These are phyloP conservation scores for Mus minutoides DNA, from an alignment of 2,797 vertebrate genomes.

Conservation along the genomic window DNA sequence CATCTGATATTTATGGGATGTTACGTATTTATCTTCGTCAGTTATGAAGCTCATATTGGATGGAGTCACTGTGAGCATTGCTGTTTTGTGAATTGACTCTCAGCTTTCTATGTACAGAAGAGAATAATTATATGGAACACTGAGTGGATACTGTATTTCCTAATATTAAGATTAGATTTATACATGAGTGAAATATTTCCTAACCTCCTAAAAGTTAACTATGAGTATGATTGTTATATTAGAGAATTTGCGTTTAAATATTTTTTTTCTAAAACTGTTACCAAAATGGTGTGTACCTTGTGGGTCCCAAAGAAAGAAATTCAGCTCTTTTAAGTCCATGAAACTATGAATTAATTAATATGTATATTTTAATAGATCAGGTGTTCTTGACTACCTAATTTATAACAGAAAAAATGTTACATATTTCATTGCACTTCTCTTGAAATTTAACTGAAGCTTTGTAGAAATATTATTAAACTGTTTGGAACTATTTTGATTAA, in stretches of 20 bases:
- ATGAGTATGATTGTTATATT: background rate
- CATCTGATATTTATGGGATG: background rate
- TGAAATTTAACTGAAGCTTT: background rate
- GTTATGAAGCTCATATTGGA: background rate
- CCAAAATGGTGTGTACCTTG: background rate
- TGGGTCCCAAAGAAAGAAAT: background rate
- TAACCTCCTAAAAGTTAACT: too few species aligned
- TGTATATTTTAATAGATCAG: background rate
- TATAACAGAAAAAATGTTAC: background rate
- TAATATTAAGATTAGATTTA: background rate
- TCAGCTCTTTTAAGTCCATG: background rate
- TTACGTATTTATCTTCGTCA: background rate
- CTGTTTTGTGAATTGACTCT: background rate
- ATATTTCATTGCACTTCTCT: background rate
- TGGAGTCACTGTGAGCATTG: background rate
- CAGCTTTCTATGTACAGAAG: background rate
- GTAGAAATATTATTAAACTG: background rate
- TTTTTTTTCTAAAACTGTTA: background rate
- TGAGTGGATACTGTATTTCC: background rate
- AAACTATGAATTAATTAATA: background rate
- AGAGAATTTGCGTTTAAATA: background rate
- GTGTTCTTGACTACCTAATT: background rate
- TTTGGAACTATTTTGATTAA: background rate
- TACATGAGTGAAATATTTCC: background rate
- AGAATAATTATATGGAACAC: background rate